Base-by-base conservation (phyloP, 2,113 vertebrate species). In the Amphiprion ocellaris region DNA sequence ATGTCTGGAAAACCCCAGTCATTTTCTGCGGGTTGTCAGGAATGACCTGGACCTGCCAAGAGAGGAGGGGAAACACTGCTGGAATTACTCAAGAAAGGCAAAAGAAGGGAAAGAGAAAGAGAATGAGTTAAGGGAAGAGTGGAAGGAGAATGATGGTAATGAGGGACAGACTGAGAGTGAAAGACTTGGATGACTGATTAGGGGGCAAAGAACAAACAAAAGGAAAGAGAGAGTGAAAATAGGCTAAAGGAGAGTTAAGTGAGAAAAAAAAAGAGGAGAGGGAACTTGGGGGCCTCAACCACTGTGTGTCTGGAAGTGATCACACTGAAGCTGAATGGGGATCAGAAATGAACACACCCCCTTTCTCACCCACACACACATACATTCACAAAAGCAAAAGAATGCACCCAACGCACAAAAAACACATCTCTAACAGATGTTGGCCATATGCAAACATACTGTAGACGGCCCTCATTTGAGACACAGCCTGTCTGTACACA, bases 31-130 rank as follows among this genome's bases (percentile, higher is more conserved):
- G 87, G 72, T 53, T 91, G 82, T 80, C 81, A 87, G 89, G 92
- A 94, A 92, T 91, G 89, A 83, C 79, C 60, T 17, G 80, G 88
- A 86, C 67, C 68, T 88, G 89, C 86, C 89, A 91, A 86, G 74
- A 90, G 77, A 82, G 82, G 74, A 58, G 72, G 88, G 68, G 78
- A 72, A 69, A 68, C 72, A 58, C 79, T 63, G 15, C 71, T 82
- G 79, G 70, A 86, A 73, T 74, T 61, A 56, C 7, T 8, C 41
- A 60, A 55, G 53, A 72, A 62, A 73, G 53, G 17, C 21, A 54
- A 28, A 61, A 39, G 16, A 30, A 77, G 50, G 52, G 54, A 59
- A n/a, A 41, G 68, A 59, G 56, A 63, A 33, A 17, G 54, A 55
- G 70, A 67, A 30, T 46, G 47, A 75, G 16, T 24, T 69, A 62